A percentile compares a stretch with the other conserved stretches of the same genome.
These are phyloP conservation scores for Meleagris gallopavo DNA, from an alignment of 2,113 vertebrate genomes.

Conservation along the genomic window DNA sequence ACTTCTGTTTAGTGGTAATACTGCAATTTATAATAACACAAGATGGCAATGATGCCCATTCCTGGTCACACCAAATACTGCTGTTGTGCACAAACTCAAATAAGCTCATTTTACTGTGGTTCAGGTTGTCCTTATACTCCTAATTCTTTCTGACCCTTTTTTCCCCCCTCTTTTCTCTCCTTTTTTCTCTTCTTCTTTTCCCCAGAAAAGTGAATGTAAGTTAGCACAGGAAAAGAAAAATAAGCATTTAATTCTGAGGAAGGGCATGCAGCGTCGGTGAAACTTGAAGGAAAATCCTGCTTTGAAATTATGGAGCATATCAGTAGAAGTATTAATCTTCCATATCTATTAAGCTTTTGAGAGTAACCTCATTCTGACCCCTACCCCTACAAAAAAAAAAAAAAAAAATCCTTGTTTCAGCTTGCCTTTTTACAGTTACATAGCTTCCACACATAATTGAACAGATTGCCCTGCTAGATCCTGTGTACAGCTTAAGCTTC, in stretches of 20 bases:
- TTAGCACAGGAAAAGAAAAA: conserved; percentile 13
- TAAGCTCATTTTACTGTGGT: neutral
- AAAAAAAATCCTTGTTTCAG: neutral
- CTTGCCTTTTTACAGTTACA: conserved; percentile 21
- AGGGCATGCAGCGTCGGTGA: neutral
- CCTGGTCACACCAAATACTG: neutral
- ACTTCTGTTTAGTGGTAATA: neutral
- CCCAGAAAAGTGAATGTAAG: neutral
- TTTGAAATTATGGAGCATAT: conserved; percentile 6
- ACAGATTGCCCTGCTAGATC: conserved; percentile 29
- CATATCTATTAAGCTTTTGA: neutral
- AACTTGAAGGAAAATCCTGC: neutral
- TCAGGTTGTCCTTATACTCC: neutral
- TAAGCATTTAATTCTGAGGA: conserved; percentile 10
- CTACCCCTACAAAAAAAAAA: neutral
- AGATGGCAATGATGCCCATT: neutral
- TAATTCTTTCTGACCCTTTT: neutral
- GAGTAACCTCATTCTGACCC: conserved; percentile 17
- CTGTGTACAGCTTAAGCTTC: neutral
- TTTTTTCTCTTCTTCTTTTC: neutral
- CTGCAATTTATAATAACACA: conserved; percentile 14
- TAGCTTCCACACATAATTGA: neutral
- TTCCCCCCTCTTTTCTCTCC: too few species aligned
- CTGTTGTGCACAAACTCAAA: neutral
- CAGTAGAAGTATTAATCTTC: neutral